These are phyloP conservation scores for Liolophura sinensis DNA, from an alignment of 1,140 invertebrate species.

Conservation along the genomic window DNA sequence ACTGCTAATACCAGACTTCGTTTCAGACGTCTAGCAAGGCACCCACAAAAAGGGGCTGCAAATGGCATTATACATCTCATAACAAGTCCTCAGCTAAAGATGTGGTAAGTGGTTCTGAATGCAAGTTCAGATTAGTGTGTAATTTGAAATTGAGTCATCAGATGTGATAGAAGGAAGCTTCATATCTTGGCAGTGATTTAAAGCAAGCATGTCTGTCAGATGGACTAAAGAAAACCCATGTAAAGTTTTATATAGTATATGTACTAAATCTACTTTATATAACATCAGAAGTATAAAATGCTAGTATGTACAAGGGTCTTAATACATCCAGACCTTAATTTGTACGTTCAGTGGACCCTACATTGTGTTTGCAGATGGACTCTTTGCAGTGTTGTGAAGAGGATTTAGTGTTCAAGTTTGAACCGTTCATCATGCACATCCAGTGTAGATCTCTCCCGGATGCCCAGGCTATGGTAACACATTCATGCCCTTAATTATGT, in stretches of 20 bases:
- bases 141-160: no score
- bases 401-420: conserved; percentile 62
- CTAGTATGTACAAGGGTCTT: no score
- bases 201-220: no score
- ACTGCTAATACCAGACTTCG: no score
- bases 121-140: no score
- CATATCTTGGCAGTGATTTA: no score
- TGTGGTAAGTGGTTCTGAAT: conserved; percentile 31
- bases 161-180: no score
- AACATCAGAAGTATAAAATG: no score
- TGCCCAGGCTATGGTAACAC: conserved; percentile 57
- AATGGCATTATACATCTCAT: conserved; percentile 61
- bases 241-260: no score
- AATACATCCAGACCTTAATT: no score
- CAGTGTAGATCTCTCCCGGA: conserved; percentile 56
- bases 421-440: conserved; percentile 64
- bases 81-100: conserved; percentile 37
- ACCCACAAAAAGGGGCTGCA: conserved; percentile 59
- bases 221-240: no score
- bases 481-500: neutral
- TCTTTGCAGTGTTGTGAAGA: conserved; percentile 33
- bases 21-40: conserved; percentile 4
- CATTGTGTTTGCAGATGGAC: conserved; percentile 28
- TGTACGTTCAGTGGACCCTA: neutral
- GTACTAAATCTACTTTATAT: no score